These are phyloP conservation scores for Horisme vitalbata DNA, from an alignment of 2,888 invertebrate genomes.

Conservation along the genomic window DNA sequence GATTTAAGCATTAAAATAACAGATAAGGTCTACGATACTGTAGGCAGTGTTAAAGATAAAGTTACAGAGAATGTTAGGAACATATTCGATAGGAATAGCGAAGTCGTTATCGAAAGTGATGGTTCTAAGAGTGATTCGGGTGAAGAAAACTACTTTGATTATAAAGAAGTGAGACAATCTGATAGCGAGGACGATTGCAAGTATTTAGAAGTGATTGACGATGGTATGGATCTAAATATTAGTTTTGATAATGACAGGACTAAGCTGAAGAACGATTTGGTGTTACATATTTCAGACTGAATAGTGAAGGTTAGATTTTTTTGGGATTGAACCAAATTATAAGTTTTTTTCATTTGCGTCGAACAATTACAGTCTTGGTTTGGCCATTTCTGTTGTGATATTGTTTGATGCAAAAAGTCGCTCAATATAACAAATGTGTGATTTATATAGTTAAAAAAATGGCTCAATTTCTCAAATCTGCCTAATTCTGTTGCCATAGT, in stretches of 20 bases:
- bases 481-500: conserved; percentile 27
- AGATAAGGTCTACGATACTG: conserved; percentile 65
- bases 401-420: too few relatives aligned
- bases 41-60: conserved; percentile 57
- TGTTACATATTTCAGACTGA: conserved; percentile 45
- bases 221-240: conserved; percentile 63
- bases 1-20: conserved; percentile 56
- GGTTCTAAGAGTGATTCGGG: conserved; percentile 40
- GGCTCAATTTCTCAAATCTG: conserved; percentile 9
- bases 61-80: conserved; percentile 54
- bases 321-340: conserved; percentile 3
- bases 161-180: conserved; percentile 51
- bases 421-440: too few relatives aligned
- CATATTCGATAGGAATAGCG: conserved; percentile 54
- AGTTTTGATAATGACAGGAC: conserved; percentile 36
- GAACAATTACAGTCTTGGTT: too few relatives aligned
- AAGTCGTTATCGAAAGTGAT: conserved; percentile 50
- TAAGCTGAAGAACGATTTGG: conserved; percentile 28
- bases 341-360: too few relatives aligned
- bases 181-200: conserved; percentile 67
- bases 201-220: conserved; percentile 73
- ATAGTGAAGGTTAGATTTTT: background rate
- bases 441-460: background rate
- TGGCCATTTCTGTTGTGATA: too few relatives aligned
- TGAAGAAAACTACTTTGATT: conserved; percentile 35